Evolutionary conservation across 2,797 vertebrate species (phyloP), one percentile per base, ranked within the genome.

Genomic region (Anguilla megastoma): DNA sequence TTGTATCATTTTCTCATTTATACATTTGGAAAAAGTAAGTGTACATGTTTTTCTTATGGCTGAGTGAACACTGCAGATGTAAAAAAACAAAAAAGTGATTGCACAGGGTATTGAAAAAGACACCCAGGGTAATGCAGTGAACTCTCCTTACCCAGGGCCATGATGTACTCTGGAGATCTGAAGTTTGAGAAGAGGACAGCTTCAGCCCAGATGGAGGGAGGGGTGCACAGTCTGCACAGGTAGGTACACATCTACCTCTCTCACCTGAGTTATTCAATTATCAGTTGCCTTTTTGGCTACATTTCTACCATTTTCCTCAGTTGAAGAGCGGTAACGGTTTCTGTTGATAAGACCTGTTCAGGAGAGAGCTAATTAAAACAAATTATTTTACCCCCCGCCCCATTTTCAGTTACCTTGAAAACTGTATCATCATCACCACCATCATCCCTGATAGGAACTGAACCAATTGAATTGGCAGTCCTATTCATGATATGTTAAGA

Each of bases 111-210:
- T 54, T 10, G 36, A 1, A 50, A 48, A 27, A 52, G 66, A 30
- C 10, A 74, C 10, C 7, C 27, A 3, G 74, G 12, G 5, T 79
- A 79, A 79, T 79, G 14, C 30, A 79, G 74, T 83, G 48, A n/a
- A 0, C 18, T 52, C 90, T 86, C 0, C 0, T 18, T 4, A 21
- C 88, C 45, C 93, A 99, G 98, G 93, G 97, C 96, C 90, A 98
- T 99, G 99, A 99, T 99, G 99, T 99, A 99, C 90, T 97, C 97
- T 0, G 99, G 99, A 89, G 98, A 99, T 91, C 96, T 99, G 88
- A 99, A 99, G 92, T 99, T 99, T 95, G 99, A 99, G 94, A 99
- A 97, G 95, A 97, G 99, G 93, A 99, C 99, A 0, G 90, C 96
- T 0, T 99, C 98, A 0, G 99, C 99, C 84, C 99, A 99, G 90